Percentiles rank a stretch among this genome's conserved stretches.
Conservation (phyloP, 2,797 vertebrate genomes). For the Peromyscus melanophrys region DNA sequence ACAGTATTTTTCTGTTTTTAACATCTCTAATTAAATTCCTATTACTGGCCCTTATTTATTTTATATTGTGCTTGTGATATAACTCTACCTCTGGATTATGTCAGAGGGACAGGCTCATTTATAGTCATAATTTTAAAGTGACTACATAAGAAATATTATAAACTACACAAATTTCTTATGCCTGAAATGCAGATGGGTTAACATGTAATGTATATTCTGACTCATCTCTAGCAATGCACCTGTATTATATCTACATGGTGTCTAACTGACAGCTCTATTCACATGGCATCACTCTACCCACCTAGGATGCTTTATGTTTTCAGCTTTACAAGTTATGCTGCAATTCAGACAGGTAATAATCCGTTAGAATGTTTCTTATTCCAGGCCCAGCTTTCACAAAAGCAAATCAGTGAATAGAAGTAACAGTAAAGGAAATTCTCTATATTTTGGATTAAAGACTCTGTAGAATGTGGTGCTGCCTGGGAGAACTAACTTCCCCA, state of each 20-base stretch:
- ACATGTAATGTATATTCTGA: background rate
- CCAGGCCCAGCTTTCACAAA: background rate
- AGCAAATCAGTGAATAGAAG: background rate
- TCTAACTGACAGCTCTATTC: background rate
- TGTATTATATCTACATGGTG: background rate
- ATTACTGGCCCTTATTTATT: background rate
- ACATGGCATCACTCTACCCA: background rate
- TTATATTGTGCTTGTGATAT: background rate
- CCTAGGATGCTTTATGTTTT: constrained; percentile 9
- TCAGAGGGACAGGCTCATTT: background rate
- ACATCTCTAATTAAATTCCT: background rate
- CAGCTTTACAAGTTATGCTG: background rate
- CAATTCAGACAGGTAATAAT: constrained; percentile 11
- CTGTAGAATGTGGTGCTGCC: background rate
- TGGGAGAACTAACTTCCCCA: background rate
- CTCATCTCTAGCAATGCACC: background rate
- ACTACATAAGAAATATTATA: background rate
- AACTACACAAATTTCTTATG: background rate
- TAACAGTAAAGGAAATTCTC: background rate
- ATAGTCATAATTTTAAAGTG: constrained; percentile 10
- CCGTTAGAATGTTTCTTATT: background rate
- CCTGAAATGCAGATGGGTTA: background rate
- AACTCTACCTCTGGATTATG: background rate
- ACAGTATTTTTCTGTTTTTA: background rate
- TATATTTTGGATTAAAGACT: background rate